Base-by-base conservation (phyloP, 2,113 vertebrate species). In the Rhynchomys soricoides region DNA sequence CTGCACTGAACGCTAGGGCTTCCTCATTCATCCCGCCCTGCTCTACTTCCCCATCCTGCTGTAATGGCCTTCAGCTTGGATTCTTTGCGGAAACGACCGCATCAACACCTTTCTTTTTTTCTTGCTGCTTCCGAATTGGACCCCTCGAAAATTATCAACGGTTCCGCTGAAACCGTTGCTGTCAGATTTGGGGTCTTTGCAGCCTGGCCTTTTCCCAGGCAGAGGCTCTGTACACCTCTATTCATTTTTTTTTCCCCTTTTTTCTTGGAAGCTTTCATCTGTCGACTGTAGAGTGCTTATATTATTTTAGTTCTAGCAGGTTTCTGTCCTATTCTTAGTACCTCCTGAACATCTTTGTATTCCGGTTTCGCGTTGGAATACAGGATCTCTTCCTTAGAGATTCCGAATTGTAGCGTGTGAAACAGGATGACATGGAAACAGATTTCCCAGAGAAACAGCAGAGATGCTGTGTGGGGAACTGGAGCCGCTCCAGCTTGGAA, bases 301-400 rank as follows among this genome's bases (percentile, higher is more conserved):
- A 59, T 89, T 96, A 97, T 97, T 97, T 97, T 57, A 91, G 94
- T 96, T 93, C 95, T 95, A 91, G 89, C 95, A 97, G 96, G 96
- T 97, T 97, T 96, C 89, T 73, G 50, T 86, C 86, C 93, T 97
- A 97, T 98, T 97, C 94, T 97, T 96, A 96, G 97, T 73, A 78
- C 97, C 96, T 97, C 95, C 95, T 96, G 96, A 75, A 93, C 93
- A 91, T 96, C 94, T 97, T 95, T 96, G 95, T 91, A 95, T 97
- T 96, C 93, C 43, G 40, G 83, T 91, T 97, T 95, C 91, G 94
- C 91, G 78, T 95, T 94, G 55, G 37, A 88, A 97, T 92, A 86
- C 92, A 96, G 89, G 85, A 97, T 96, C 79, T 96, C 94, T 86
- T 73, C 82, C 74, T 89, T 89, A 86, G 82, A 96, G 96, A 97